Conservation (phyloP, 2,113 vertebrate species). For the Stigmatopora nigra region DNA sequence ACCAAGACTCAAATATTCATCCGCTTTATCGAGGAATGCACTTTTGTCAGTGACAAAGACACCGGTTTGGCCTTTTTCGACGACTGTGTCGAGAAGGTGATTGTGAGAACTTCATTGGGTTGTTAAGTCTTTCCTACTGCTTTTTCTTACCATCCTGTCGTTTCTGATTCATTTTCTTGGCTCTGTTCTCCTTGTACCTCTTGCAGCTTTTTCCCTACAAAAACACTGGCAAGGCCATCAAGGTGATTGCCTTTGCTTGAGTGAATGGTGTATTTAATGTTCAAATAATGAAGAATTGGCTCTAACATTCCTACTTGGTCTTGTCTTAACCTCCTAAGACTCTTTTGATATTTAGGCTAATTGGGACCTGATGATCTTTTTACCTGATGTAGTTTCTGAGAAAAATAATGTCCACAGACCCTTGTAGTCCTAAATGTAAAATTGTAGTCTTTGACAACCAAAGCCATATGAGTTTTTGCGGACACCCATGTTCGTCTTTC, state of each 20-base stretch:
- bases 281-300: not conserved
- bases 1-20: slow-evolving; percentile 98
- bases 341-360: not conserved
- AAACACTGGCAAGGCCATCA: slow-evolving; percentile 86
- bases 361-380: too few relatives aligned
- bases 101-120: not conserved
- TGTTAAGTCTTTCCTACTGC: not conserved
- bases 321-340: slow-evolving; percentile 15
- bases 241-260: slow-evolving; percentile 72
- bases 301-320: slow-evolving; percentile 25
- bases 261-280: not conserved
- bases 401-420: too few relatives aligned
- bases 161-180: slow-evolving; percentile 59
- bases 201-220: slow-evolving; percentile 92
- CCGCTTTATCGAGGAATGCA: slow-evolving; percentile 97
- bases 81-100: slow-evolving; percentile 97
- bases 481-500: not conserved
- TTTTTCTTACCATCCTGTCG: slow-evolving; percentile 13
- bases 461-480: not conserved
- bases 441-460: too few relatives aligned
- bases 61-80: slow-evolving; percentile 97
- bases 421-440: too few relatives aligned
- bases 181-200: slow-evolving; percentile 53
- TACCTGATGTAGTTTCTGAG: too few relatives aligned
- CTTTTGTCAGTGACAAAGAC: slow-evolving; percentile 98